phyloP scores from a whole-genome alignment of 2,888 invertebrate genomes.

The Dinocampus coccinellae region DNA sequence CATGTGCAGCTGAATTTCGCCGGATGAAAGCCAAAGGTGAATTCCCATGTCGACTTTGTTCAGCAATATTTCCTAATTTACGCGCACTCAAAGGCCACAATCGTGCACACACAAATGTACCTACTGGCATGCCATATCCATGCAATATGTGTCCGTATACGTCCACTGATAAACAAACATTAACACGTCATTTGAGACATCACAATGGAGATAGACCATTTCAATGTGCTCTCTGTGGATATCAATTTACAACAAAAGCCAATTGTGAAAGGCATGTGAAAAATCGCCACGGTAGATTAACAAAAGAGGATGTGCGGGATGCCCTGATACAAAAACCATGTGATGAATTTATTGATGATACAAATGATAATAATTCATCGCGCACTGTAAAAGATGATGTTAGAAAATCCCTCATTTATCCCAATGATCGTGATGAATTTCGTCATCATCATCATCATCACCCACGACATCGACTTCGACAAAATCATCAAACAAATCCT shows the following conservation, averaged over 20 bases:
- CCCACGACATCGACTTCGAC: conserved; percentile 25
- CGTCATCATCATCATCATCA: conserved; percentile 35
- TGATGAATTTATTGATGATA: conserved; percentile 86
- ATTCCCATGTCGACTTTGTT: conserved; percentile 92
- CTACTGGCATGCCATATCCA: conserved; percentile 83
- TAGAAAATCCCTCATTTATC: conserved; percentile 58
- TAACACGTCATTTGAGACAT: conserved; percentile 91
- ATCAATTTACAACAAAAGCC: conserved; percentile 97
- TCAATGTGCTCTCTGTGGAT: conserved; percentile 94
- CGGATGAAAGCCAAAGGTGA: conserved; percentile 91
- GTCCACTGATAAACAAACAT: conserved; percentile 89
- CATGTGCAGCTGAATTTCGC: conserved; percentile 87
- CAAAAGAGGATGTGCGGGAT: conserved; percentile 89
- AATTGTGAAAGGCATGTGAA: conserved; percentile 96
- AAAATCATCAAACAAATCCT: neutral
- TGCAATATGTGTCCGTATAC: conserved; percentile 95
- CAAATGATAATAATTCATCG: conserved; percentile 58
- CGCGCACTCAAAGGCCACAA: conserved; percentile 93
- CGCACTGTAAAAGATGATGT: conserved; percentile 56
- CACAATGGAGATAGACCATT: conserved; percentile 97
- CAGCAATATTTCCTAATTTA: conserved; percentile 88
- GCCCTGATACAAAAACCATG: conserved; percentile 90
- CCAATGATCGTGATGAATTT: conserved; percentile 49
- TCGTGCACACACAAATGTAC: conserved; percentile 84
- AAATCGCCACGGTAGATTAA: conserved; percentile 89